Conservation (phyloP, 2,797 vertebrate genomes). For the Anniella stebbinsi region DNA sequence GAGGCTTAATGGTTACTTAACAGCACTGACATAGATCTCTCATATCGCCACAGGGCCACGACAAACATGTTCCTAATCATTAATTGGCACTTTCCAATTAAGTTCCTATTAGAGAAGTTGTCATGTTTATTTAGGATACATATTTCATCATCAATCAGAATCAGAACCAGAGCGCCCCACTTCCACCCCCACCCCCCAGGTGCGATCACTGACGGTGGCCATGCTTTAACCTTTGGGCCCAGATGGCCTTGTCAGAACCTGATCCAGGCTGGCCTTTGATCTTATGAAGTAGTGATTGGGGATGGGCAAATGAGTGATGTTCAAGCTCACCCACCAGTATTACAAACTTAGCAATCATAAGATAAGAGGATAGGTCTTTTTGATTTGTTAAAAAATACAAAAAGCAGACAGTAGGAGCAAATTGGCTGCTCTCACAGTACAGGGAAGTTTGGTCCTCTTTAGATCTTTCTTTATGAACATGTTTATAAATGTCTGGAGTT, state of each 20-base stretch:
- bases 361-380: background rate
- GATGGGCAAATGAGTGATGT: no score
- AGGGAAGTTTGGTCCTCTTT: background rate
- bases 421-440: background rate
- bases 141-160: conserved; percentile 12
- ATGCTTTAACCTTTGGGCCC: conserved; percentile 10
- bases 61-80: conserved; percentile 64
- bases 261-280: background rate
- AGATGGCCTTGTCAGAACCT: conserved; percentile 29
- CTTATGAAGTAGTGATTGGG: background rate
- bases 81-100: conserved; percentile 62
- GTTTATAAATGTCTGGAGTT: background rate
- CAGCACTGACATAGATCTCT: background rate
- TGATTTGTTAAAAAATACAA: background rate
- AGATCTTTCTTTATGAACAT: background rate
- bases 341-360: background rate
- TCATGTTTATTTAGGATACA: conserved; percentile 44
- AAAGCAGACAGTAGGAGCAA: background rate
- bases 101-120: conserved; percentile 50
- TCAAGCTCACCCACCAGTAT: no score
- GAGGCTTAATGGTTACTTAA: conserved; percentile 63
- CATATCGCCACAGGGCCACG: conserved; percentile 23
- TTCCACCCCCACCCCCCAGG: background rate
- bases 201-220: background rate
- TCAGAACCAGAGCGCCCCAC: background rate